Evolutionary conservation across 2,113 vertebrate genomes (phyloP), one percentile per base, ranked within the genome.

Genomic region (Prinia subflava): DNA sequence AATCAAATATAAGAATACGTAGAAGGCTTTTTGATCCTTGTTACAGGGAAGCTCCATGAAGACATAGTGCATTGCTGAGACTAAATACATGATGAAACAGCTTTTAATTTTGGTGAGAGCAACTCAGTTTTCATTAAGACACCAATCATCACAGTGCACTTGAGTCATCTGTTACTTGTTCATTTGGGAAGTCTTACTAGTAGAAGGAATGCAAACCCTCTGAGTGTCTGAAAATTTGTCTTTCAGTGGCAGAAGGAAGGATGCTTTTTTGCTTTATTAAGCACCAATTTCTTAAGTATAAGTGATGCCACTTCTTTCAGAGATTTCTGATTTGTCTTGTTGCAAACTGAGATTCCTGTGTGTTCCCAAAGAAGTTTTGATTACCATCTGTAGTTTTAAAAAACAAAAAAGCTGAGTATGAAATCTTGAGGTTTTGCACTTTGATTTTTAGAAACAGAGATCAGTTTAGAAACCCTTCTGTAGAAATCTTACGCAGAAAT

Each of bases 361-460:
- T 41, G n/a, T n/a, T n/a, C n/a, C n/a, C n/a, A n/a, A n/a, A n/a
- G n/a, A n/a, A n/a, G n/a, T n/a, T n/a, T 52, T 73, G 27, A n/a
- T 59, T 89, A 8, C 17, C 24, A 35, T 6, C 7, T 77, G 13
- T 27, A 65, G 16, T 47, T 63, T 17, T 53, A 57, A 53, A 67
- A 6, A 0, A 0, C 8, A 8, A 8, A 62, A 37, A 67, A 50
- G 1, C 6, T 18, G 7, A 65, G 15, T 42, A 42, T 47, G 11
- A 62, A 74, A 11, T 62, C 15, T 65, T 49, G 23, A 13, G 1
- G 2, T 53, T 79, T 76, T 39, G 44, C 3, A 9, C 41, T 62
- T 93, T 46, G 30, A 23, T 70, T 87, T 79, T 79, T 37, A 33
- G 41, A 75, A 67, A 28, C 13, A 31, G 57, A 42, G 6, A 42